Evolutionary conservation across 2,888 invertebrate species (phyloP), one percentile per base, ranked within the genome.

Genomic region (Trissolcus brochymenae): DNA sequence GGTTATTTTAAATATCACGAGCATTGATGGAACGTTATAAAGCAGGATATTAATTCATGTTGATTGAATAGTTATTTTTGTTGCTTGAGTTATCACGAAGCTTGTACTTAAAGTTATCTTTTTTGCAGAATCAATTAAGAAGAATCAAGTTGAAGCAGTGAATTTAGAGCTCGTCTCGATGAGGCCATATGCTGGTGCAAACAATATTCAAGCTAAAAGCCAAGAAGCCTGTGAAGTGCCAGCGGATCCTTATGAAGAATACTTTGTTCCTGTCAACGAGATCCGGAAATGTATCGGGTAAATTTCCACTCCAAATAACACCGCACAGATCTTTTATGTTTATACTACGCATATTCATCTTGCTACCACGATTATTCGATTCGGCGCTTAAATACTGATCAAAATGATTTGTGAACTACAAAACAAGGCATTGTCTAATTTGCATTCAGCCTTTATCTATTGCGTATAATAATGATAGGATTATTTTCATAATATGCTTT

Each of bases 261-360:
- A 95, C 89, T 95, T 95, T 88, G 95, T 95, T 78, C 95, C 95
- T 35, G 95, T 95, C 79, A 95, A 95, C 87, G 94, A 95, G 86
- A 95, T 95, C 89, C 92, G 94, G 87, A 95, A 95, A 90, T 95
- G 94, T 87, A 95, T 95, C 91, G 94, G 95, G 95, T 95, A 87
- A 90, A 71, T 66, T 9, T 41, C 1, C 6, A 21, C 21, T 3
- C 13, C 17, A 56, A 13, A 56, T 1, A 14, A 35, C 35, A 9
- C 17, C 65, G 46, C 29, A 76, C 43, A 35, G 49, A 35, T 43
- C n/a, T 68, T 61, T 29, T 70, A 11, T n/a, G 62, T 49, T 56
- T 53, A 17, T 29, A 11, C 40, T 64, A 35, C 49, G 17, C 11
- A 16, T 43, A 35, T 73, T 65, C 54, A 49, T n/a, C 21, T 56